A percentile compares a stretch with the other conserved stretches of the same genome.
Evolutionary conservation across 2,113 vertebrate genomes (phyloP).

Genomic region (Odocoileus virginianus): DNA sequence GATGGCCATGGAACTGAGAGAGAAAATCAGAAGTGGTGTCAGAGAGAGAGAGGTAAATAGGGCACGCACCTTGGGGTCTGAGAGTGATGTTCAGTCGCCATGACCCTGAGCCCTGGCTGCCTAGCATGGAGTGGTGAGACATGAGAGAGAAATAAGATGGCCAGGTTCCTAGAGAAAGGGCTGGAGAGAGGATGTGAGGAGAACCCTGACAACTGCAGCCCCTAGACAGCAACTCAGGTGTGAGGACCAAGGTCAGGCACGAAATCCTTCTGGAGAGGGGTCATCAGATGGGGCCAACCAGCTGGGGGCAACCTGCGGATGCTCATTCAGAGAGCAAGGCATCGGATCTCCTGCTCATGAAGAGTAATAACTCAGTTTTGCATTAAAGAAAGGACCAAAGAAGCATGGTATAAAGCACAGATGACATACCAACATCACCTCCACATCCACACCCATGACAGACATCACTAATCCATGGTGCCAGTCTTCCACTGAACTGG

Average conservation of each 20-base stretch:
- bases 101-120: background rate
- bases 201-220: background rate
- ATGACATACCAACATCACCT: background rate
- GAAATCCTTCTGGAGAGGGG: background rate
- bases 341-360: background rate
- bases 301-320: no score
- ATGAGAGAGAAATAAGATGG: background rate
- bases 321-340: background rate
- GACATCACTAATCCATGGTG: background rate
- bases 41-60: background rate
- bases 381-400: background rate
- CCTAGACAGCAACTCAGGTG: background rate
- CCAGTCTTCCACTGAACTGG: background rate
- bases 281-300: no score
- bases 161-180: background rate
- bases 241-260: background rate
- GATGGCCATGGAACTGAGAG: background rate
- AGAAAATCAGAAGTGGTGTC: background rate
- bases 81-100: accelerated
- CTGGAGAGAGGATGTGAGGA: background rate
- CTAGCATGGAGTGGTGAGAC: background rate
- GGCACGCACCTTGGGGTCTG: background rate
- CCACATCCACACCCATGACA: background rate
- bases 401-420: background rate
- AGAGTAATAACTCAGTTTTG: background rate